These are phyloP conservation scores for Neodiprion virginianus DNA, from an alignment of 1,140 invertebrate species.

Conservation along the genomic window DNA sequence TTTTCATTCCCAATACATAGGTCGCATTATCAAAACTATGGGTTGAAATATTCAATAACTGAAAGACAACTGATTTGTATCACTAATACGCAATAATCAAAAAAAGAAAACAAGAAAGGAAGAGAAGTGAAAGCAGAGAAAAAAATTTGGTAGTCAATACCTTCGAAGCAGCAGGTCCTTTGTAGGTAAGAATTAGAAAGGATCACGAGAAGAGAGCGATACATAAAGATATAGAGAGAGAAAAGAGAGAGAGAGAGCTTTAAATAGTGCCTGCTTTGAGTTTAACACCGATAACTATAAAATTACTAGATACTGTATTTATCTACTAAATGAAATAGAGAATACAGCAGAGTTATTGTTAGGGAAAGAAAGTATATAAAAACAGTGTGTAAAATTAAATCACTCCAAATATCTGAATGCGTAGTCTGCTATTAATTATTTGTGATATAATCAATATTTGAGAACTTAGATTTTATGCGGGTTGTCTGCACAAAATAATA, in stretches of 20 bases:
- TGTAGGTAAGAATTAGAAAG: not conserved
- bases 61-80: slow-evolving; percentile 29
- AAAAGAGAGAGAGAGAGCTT: slow-evolving; percentile 41
- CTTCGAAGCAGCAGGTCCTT: too few species aligned
- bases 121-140: slow-evolving; percentile 15
- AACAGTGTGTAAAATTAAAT: not conserved
- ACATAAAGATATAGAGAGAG: not conserved
- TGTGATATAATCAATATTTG: not conserved
- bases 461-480: not conserved
- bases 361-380: not conserved
- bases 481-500: not conserved
- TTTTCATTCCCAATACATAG: slow-evolving; percentile 21
- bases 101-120: slow-evolving; percentile 28
- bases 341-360: not conserved
- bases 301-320: not conserved
- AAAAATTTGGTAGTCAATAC: not conserved
- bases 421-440: not conserved
- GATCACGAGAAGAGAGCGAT: not conserved
- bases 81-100: slow-evolving; percentile 16
- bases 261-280: slow-evolving; percentile 60
- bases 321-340: not conserved
- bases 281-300: not conserved
- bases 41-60: slow-evolving; percentile 35
- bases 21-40: slow-evolving; percentile 26
- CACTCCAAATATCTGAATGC: not conserved